These are phyloP conservation scores for Trichacis sp. DNA, from an alignment of 2,888 invertebrate species.

Conservation along the genomic window DNA sequence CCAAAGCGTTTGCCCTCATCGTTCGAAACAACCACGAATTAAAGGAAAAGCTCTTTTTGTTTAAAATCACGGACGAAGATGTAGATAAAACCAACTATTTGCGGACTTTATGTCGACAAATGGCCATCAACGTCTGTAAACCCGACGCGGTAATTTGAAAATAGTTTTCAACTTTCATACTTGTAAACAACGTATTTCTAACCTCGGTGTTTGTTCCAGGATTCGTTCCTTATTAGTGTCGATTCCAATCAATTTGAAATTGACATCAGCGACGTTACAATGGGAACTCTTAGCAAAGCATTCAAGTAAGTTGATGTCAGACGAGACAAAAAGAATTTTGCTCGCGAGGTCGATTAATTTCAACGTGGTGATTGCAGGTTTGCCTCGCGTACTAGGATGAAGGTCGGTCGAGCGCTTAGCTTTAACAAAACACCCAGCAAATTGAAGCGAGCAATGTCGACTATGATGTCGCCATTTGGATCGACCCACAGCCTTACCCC, in stretches of 20 bases:
- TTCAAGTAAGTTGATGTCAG: conserved; percentile 80
- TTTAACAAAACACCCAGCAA: conserved; percentile 96
- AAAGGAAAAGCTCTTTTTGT: conserved; percentile 90
- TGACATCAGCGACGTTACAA: conserved; percentile 87
- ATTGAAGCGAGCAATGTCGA: conserved; percentile 92
- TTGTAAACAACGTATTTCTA: no score
- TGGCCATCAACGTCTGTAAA: conserved; percentile 92
- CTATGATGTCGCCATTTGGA: conserved; percentile 93
- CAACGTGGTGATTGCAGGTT: conserved; percentile 70
- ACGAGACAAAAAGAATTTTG: no score
- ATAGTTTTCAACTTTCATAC: no score
- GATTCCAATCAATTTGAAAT: conserved; percentile 88
- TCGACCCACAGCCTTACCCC: conserved; percentile 87
- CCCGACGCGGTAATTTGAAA: conserved; percentile 93
- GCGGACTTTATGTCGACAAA: conserved; percentile 86
- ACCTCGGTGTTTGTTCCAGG: conserved; percentile 73
- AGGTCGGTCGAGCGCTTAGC: conserved; percentile 94
- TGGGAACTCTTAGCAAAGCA: conserved; percentile 90
- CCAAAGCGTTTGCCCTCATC: conserved; percentile 90
- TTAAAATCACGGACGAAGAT: conserved; percentile 86
- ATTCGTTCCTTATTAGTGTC: conserved; percentile 82
- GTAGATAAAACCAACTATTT: conserved; percentile 86
- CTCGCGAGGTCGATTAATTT: no score
- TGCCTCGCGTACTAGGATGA: conserved; percentile 84
- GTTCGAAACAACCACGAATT: conserved; percentile 87